Conservation (phyloP, 2,888 invertebrate species). For the Lasioglossum calceatum region DNA sequence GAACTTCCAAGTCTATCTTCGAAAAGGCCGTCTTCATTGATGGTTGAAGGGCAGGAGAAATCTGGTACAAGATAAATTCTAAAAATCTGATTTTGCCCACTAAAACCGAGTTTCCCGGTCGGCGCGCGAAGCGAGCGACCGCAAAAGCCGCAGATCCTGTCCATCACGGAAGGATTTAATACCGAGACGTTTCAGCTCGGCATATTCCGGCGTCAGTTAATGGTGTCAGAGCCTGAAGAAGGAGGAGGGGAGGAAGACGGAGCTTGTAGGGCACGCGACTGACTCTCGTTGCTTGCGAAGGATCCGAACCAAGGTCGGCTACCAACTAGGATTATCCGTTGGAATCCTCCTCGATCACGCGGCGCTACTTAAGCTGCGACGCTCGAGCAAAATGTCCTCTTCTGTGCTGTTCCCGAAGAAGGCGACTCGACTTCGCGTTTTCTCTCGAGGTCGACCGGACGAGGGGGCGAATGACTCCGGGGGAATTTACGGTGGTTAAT, state of each 20-base stretch:
- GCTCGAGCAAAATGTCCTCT: constrained; percentile 62
- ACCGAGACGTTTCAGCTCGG: constrained; percentile 35
- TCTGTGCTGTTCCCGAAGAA: neutral
- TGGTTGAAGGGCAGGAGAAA: too few species aligned
- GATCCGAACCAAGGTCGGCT: constrained; percentile 68
- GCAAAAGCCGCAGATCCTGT: neutral
- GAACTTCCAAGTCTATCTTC: too few species aligned
- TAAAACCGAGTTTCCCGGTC: neutral
- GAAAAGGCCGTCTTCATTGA: too few species aligned
- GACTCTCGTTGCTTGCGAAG: constrained; percentile 44
- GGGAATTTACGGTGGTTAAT: constrained; percentile 65
- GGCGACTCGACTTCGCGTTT: constrained; percentile 27
- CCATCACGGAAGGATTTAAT: neutral
- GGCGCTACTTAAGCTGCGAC: constrained; percentile 50
- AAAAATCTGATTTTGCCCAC: neutral
- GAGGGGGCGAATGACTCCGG: constrained; percentile 60
- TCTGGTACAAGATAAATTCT: too few species aligned
- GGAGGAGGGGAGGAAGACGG: neutral
- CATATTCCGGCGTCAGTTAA: constrained; percentile 50
- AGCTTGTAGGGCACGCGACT: constrained; percentile 74
- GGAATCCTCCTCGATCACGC: constrained; percentile 69
- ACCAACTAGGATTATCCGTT: constrained; percentile 66
- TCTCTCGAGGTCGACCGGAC: constrained; percentile 66
- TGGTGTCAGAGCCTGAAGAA: constrained; percentile 51
- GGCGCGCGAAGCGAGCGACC: neutral